These are phyloP conservation scores for Rhagonycha lutea DNA, from an alignment of 2,888 invertebrate genomes.

Conservation along the genomic window DNA sequence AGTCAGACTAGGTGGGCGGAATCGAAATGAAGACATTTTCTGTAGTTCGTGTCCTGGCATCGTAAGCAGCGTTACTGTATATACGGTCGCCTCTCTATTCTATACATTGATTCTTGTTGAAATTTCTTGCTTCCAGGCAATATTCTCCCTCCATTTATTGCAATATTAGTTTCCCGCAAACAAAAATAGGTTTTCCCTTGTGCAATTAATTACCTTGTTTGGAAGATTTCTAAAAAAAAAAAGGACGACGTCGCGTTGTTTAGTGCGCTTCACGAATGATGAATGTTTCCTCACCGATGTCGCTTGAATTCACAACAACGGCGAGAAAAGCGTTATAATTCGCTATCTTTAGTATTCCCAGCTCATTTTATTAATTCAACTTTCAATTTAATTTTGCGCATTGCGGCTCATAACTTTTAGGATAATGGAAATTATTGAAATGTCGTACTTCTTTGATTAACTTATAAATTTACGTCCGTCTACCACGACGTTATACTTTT, in stretches of 20 bases:
- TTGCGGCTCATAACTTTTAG: constrained; percentile 28
- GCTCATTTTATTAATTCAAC: constrained; percentile 30
- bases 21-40: constrained; percentile 48
- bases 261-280: constrained; percentile 19
- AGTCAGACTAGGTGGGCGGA: constrained; percentile 43
- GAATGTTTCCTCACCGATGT: constrained; percentile 15
- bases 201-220: constrained; percentile 15
- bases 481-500: neutral
- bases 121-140: constrained; percentile 5
- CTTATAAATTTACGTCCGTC: constrained; percentile 14
- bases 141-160: constrained; percentile 7
- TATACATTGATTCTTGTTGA: constrained; percentile 23
- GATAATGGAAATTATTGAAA: constrained; percentile 28
- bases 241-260: constrained; percentile 9
- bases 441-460: constrained; percentile 16
- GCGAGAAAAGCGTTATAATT: constrained; percentile 22
- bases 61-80: constrained; percentile 38
- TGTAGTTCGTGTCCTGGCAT: constrained; percentile 44
- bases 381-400: constrained; percentile 31
- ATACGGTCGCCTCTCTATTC: constrained; percentile 13
- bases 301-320: constrained; percentile 21
- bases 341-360: constrained; percentile 25
- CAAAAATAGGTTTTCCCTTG: constrained; percentile 4
- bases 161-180: constrained; percentile 12
- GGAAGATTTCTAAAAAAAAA: constrained; percentile 9